Evolutionary conservation across 2,113 vertebrate species (phyloP), one percentile per base, ranked within the genome.

Genomic region (Scophthalmus maximus): DNA sequence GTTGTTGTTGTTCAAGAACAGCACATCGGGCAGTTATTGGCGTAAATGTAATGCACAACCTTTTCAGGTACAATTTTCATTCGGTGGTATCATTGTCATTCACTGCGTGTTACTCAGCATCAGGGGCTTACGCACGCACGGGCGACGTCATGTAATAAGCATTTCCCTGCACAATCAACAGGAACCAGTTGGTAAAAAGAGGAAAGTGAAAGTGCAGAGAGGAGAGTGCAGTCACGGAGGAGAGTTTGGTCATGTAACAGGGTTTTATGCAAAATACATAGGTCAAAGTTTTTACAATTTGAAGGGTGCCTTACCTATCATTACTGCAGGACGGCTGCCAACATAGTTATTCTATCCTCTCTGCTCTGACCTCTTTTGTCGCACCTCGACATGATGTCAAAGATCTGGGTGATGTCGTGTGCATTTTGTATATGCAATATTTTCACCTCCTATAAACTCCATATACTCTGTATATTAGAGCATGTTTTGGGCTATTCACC

Each of bases 101-200:
- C 86, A 62, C 56, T 38, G 70, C 84, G 36, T 74, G 80, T 73
- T 60, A 65, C 68, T 88, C 68, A 60, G 69, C 77, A 80, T 82
- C 66, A 76, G 68, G 73, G 58, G 40, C 76, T 91, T 87, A 91
- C 76, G 79, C 89, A 88, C 83, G 69, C 57, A 68, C 62, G 65
- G 34, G 55, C 87, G 87, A 88, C 69, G 70, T 85, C 89, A 88
- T 30, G 62, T 49, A 83, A 69, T 68, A 81, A 79, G 87, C 51
- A 85, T 82, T 86, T 80, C 66, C 65, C 76, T 70, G 56, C 60
- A 74, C 66, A 76, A 64, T 78, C 81, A 72, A 56, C 73, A 73
- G 74, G 64, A 79, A 29, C 52, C 44, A 63, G 55, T 25, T 46
- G 72, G 68, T 70, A 32, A 77, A 68, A 71, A 25, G 26, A 79